phyloP scores from a whole-genome alignment of 2,113 vertebrate genomes.

The Probosciger aterrimus region DNA sequence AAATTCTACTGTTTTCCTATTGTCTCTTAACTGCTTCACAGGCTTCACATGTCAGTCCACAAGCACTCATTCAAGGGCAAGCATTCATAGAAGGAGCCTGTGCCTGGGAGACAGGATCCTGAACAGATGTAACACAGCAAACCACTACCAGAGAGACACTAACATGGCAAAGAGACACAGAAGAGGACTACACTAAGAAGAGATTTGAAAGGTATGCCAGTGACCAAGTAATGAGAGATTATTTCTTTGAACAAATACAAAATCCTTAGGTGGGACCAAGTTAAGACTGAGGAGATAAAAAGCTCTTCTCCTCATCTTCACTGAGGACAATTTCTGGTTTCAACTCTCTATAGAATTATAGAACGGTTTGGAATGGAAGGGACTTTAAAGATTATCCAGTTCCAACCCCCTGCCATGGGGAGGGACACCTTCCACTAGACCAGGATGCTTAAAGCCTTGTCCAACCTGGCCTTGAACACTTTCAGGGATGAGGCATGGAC shows the following conservation, averaged over 20 bases:
- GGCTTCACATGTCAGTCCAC: not conserved
- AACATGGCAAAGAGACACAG: not conserved
- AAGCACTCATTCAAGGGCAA: not conserved
- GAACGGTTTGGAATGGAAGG: not conserved
- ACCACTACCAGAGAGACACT: not conserved
- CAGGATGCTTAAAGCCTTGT: not conserved
- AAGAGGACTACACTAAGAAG: not conserved
- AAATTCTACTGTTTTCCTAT: not conserved
- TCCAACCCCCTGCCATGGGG: not conserved
- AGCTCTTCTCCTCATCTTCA: not conserved
- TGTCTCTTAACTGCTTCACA: not conserved
- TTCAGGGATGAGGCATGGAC: not conserved
- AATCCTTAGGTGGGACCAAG: not conserved
- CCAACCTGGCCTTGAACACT: not conserved
- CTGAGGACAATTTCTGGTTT: not conserved
- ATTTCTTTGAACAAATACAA: not conserved
- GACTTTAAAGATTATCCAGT: not conserved
- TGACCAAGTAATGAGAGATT: not conserved
- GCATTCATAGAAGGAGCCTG: not conserved
- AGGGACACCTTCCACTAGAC: not conserved
- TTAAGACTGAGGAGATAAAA: not conserved
- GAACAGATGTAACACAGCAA: not conserved
- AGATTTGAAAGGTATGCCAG: not conserved
- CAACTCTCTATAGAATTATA: not conserved
- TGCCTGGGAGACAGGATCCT: not conserved